Base-by-base conservation (phyloP, 2,888 invertebrate species). In the Mythimna pallens region DNA sequence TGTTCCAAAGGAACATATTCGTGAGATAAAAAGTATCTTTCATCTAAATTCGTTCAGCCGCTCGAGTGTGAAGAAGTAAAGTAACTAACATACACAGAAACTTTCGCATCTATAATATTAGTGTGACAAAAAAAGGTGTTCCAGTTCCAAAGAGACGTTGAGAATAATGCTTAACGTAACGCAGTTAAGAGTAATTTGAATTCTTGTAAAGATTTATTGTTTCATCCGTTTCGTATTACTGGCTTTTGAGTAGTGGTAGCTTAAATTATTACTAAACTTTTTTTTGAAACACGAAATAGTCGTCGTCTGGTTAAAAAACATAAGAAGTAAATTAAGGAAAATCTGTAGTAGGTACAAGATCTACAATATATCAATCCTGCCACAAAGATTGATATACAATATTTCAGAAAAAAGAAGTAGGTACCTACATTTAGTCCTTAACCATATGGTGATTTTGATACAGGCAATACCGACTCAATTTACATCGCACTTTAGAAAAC, bases 401-500 rank as follows among this genome's bases (percentile, higher is more conserved):
- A 61, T 80, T 47, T 25, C 7, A 10, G 25, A 58, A 12, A 58
- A 69, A 76, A 50, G 36, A 20, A 63, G 14, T 14, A 5, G 1
- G 5, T 20, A 50, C 25, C 2, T 25, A 25, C 12, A 30, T 3
- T 34, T 12, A 54, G 5, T 72, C 70, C 57, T 30, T 66, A 64
- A 58, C 7, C 9, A 30, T 14, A 76, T 76, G 67, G 70, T 58
- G 72, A 83, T 64, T 22, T 36, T 22, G 25, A 30, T 50, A 54
- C 12, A 70, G 50, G 68, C 68, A 68, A 81, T 66, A 57, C 73
- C n/a, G 25, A 71, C 65, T 67, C 54, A 70, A 84, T 84, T 84
- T 76, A 71, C 77, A 74, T 85, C 57, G 14, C n/a, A 71, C 62
- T 83, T 76, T 72, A 79, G 73, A 70, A n/a, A 72, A 73, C 65